A percentile compares a stretch with the other conserved stretches of the same genome.
Conservation (phyloP, 2,888 invertebrate genomes). For the Nasonovia ribisnigri region DNA sequence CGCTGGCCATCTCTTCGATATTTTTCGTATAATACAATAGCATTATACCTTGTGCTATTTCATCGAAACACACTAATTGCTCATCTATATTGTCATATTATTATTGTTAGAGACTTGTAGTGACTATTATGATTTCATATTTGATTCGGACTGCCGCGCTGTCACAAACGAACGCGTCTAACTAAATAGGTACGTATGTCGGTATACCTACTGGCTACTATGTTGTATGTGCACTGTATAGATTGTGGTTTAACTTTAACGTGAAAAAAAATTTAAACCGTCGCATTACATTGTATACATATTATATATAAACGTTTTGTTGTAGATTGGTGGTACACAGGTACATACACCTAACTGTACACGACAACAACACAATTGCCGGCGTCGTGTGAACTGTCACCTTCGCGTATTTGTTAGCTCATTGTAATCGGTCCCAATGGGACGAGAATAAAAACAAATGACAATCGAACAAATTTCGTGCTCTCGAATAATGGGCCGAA, state of each 20-base stretch:
- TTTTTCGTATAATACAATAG: background rate
- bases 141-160: background rate
- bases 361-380: background rate
- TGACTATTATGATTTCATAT: background rate
- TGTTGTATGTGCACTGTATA: background rate
- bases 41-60: background rate
- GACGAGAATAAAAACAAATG: background rate
- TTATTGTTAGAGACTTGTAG: background rate
- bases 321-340: background rate
- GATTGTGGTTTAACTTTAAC: background rate
- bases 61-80: background rate
- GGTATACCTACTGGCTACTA: background rate
- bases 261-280: background rate
- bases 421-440: background rate
- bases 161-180: background rate
- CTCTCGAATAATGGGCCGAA: conserved; percentile 1
- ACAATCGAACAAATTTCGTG: conserved; percentile 25
- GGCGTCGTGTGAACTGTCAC: background rate
- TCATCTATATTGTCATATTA: background rate
- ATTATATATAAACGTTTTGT: background rate
- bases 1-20: background rate
- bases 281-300: background rate
- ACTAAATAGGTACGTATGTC: background rate
- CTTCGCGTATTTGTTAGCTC: conserved; percentile 3
- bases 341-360: background rate